A percentile compares a stretch with the other conserved stretches of the same genome.
These are phyloP conservation scores for Syngnathus acus DNA, from an alignment of 2,797 vertebrate species.

Conservation along the genomic window DNA sequence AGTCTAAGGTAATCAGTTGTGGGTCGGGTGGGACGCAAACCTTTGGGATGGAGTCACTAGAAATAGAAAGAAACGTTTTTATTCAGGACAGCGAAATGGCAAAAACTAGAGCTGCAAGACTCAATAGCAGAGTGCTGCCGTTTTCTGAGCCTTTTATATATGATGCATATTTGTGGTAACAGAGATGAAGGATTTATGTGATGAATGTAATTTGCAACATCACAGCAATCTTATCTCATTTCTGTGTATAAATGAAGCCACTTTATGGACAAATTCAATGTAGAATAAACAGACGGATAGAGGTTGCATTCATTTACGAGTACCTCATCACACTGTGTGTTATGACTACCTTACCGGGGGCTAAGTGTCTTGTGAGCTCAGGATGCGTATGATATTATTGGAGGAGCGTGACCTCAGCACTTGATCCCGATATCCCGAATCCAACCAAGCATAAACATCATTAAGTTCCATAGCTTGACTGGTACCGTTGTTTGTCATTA, in stretches of 20 bases:
- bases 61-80: constrained; percentile 48
- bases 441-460: constrained; percentile 1
- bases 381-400: neutral
- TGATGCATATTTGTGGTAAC: constrained; percentile 27
- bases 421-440: neutral
- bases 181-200: neutral
- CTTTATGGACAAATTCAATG: neutral
- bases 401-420: constrained; percentile 1
- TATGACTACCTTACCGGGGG: neutral
- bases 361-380: neutral
- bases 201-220: neutral
- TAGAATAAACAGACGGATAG: neutral
- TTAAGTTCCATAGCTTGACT: neutral
- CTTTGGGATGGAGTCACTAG: constrained; percentile 45
- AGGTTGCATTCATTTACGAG: neutral
- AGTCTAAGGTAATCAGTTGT: constrained; percentile 46
- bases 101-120: constrained; percentile 41
- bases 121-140: constrained; percentile 34
- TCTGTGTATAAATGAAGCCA: no score
- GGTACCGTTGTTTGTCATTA: neutral
- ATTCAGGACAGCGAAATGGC: constrained; percentile 41
- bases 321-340: neutral
- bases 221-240: neutral
- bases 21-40: constrained; percentile 36
- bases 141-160: constrained; percentile 24